Conservation (phyloP, 2,113 vertebrate genomes). For the Aspidoscelis tigris region DNA sequence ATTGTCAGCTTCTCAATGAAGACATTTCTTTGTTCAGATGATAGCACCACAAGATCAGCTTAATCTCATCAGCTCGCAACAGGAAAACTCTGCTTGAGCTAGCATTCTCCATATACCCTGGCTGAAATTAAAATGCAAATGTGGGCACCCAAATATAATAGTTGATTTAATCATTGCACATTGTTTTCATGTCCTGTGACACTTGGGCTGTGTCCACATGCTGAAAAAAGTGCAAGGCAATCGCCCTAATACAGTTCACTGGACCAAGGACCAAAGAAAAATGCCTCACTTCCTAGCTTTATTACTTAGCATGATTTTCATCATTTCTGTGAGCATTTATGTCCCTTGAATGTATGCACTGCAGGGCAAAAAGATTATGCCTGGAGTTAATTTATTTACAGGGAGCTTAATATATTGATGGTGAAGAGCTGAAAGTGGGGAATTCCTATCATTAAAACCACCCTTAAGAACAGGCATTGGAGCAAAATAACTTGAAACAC, state of each 20-base stretch:
- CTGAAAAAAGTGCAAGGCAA: no score
- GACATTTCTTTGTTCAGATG: no score
- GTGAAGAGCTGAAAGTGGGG: not conserved
- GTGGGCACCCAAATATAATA: no score
- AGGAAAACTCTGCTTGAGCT: no score
- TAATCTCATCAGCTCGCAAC: no score
- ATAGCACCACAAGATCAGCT: no score
- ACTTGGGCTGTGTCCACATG: no score
- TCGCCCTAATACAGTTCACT: not conserved
- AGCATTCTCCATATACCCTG: no score
- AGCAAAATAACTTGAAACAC: not conserved
- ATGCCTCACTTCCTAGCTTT: not conserved
- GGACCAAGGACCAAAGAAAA: not conserved
- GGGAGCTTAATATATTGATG: not conserved
- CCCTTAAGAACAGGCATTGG: not conserved
- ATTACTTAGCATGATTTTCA: not conserved
- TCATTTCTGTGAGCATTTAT: constrained; percentile 9
- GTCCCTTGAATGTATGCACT: not conserved
- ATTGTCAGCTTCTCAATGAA: no score
- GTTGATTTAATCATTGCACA: no score
- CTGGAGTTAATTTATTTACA: not conserved
- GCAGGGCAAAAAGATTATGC: not conserved
- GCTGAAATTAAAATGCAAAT: no score
- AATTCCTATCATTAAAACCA: not conserved
- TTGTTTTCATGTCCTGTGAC: no score